Evolutionary conservation across 1,140 invertebrate species (phyloP).

Genomic region (Tetragnatha versicolor): DNA sequence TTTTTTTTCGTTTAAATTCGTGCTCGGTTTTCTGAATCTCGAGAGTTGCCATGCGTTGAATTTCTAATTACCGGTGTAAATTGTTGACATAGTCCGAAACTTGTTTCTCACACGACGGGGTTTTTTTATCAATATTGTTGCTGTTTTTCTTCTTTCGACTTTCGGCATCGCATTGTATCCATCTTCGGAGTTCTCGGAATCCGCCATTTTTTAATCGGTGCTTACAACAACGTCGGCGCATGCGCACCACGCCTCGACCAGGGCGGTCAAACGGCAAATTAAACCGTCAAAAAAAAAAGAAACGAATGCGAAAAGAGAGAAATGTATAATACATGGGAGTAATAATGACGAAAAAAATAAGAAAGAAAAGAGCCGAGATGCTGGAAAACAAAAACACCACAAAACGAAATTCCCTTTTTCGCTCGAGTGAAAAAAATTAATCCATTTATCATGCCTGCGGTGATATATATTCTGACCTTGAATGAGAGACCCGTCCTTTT

Average conservation of each 20-base stretch:
- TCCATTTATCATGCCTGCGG: slow-evolving; percentile 48
- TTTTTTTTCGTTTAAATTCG: slow-evolving; percentile 3
- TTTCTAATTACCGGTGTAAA: slow-evolving; percentile 23
- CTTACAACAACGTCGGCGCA: not conserved
- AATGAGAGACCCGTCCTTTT: not conserved
- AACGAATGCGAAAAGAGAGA: slow-evolving; percentile 8
- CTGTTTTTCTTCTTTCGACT: not conserved
- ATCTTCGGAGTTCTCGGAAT: not conserved
- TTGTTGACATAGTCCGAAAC: slow-evolving; percentile 17
- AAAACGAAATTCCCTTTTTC: no score
- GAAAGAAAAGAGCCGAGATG: not conserved
- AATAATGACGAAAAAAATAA: slow-evolving; percentile 27
- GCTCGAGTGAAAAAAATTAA: slow-evolving; percentile 37
- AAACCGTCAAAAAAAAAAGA: slow-evolving; percentile 14
- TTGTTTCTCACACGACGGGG: slow-evolving; percentile 19
- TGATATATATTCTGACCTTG: slow-evolving; percentile 53
- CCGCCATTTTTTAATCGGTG: no score
- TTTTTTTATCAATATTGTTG: not conserved
- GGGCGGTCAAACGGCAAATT: slow-evolving; percentile 11
- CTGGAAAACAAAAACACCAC: slow-evolving; percentile 34
- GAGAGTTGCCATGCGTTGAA: not conserved
- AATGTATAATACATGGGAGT: slow-evolving; percentile 36
- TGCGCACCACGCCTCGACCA: slow-evolving; percentile 15
- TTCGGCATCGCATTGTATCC: not conserved
- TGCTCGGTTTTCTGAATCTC: not conserved